Percentiles rank a stretch among this genome's conserved stretches.
phyloP scores from a whole-genome alignment of 2,888 invertebrate species.

The Cheilosia grossa region DNA sequence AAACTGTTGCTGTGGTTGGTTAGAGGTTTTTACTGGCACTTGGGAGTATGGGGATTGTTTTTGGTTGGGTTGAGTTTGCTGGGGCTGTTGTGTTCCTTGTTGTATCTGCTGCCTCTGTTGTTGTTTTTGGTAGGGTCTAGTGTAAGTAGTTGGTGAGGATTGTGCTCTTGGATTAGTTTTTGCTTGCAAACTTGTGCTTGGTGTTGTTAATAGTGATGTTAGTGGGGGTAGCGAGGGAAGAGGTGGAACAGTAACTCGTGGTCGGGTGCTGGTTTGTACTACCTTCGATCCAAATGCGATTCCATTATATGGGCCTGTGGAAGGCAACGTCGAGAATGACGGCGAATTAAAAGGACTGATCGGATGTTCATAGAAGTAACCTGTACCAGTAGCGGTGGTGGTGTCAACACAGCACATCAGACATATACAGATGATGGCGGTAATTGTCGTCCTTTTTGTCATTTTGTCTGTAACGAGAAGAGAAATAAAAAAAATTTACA shows the following conservation, averaged over 20 bases:
- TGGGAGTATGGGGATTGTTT: not conserved
- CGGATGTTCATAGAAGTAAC: conserved; percentile 80
- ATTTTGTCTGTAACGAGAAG: conserved; percentile 51
- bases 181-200: conserved; percentile 2
- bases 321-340: conserved; percentile 59
- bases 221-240: conserved; percentile 79
- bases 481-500: not conserved
- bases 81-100: conserved; percentile 1
- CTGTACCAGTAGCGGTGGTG: conserved; percentile 63
- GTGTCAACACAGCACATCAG: conserved; percentile 32
- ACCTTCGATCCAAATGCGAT: conserved; percentile 60
- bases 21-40: conserved; percentile 2
- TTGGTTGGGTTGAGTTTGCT: not conserved
- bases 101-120: conserved; percentile 15
- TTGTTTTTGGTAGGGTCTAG: conserved; percentile 23
- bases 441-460: conserved; percentile 36
- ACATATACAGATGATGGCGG: conserved; percentile 21
- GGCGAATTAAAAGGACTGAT: conserved; percentile 58
- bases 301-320: conserved; percentile 39
- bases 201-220: conserved; percentile 76
- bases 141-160: conserved; percentile 43
- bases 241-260: conserved; percentile 78
- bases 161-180: conserved; percentile 30
- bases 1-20: not conserved
- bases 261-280: conserved; percentile 76